phyloP scores from a whole-genome alignment of 2,113 vertebrate genomes.

The Microcebus jonahi region DNA sequence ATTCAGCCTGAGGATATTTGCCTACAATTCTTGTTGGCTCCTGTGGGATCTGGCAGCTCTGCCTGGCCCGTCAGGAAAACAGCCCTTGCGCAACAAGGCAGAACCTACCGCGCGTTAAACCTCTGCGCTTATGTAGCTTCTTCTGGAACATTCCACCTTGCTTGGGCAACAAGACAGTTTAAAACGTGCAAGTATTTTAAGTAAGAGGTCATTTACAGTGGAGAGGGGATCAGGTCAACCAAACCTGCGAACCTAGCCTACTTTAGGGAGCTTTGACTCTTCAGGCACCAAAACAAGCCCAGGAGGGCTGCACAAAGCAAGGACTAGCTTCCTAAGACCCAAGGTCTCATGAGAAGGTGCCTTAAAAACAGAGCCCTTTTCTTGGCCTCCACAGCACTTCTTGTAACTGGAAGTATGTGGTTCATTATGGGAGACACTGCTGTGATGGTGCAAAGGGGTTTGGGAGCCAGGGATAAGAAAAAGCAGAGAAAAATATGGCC shows the following conservation, averaged over 20 bases:
- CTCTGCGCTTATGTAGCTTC: background rate
- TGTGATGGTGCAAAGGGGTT: background rate
- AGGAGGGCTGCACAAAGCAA: too few relatives aligned
- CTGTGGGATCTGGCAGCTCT: background rate
- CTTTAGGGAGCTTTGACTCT: background rate
- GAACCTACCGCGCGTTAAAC: background rate
- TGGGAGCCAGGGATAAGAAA: background rate
- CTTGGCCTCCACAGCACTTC: background rate
- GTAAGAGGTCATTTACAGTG: background rate
- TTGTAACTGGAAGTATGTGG: background rate
- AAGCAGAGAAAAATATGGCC: background rate
- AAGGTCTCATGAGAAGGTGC: background rate
- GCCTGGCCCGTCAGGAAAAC: background rate
- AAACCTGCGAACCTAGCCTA: background rate
- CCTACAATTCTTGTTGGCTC: slow-evolving; percentile 40
- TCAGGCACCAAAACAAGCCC: background rate
- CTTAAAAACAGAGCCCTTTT: background rate
- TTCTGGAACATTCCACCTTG: slow-evolving; percentile 15
- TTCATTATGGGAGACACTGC: background rate
- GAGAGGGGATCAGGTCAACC: background rate
- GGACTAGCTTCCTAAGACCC: background rate
- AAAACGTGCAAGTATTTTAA: background rate
- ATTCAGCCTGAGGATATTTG: background rate
- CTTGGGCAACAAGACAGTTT: background rate
- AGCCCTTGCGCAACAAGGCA: background rate